Base-by-base conservation (phyloP, 2,888 invertebrate species). In the Ormyrus pomaceus region DNA sequence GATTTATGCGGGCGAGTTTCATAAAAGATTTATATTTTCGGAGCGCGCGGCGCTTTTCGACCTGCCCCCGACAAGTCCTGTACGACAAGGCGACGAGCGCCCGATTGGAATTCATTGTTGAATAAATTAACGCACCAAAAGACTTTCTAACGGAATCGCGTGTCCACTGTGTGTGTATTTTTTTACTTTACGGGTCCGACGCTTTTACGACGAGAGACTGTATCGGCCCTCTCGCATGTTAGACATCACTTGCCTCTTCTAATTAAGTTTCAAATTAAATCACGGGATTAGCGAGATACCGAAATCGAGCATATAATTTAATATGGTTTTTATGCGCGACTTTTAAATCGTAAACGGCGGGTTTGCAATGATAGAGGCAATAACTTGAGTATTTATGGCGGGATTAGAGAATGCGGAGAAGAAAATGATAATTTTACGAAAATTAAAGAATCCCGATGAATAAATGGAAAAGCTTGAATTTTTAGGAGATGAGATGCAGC, bases 251-350 rank as follows among this genome's bases (percentile, higher is more conserved):
- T 51, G 66, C 19, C 76, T 71, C 61, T 46, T 72, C 59, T 76
- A 80, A 80, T 80, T 76, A 80, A 80, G 76, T 76, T 72, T 55
- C 6, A 72, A 72, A 68, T 19, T 76, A 72, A 71, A 76, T 80
- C 75, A 76, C 13, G 34, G 56, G 76, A 76, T 72, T 76, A 68
- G 80, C 56, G 59, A 56, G 62, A 45, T 59, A 6, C 61, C 61
- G 56, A 71, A 11, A 62, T n/a, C 51, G 11, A 58, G n/a, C 19
- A 45, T 6, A 34, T 34, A 34, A 34, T 34, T 34, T 34, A 34
- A 34, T 34, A 34, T 34, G 34, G 34, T 34, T 34, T 34, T 34
- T 34, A 34, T 34, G 61, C 55, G 53, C 56, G 34, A 34, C 79
- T 66, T 70, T 66, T 58, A 71, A 79, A 71, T 75, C 65, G 71